Base-by-base conservation (phyloP, 2,888 invertebrate genomes). In the Nomada hirtipes region DNA sequence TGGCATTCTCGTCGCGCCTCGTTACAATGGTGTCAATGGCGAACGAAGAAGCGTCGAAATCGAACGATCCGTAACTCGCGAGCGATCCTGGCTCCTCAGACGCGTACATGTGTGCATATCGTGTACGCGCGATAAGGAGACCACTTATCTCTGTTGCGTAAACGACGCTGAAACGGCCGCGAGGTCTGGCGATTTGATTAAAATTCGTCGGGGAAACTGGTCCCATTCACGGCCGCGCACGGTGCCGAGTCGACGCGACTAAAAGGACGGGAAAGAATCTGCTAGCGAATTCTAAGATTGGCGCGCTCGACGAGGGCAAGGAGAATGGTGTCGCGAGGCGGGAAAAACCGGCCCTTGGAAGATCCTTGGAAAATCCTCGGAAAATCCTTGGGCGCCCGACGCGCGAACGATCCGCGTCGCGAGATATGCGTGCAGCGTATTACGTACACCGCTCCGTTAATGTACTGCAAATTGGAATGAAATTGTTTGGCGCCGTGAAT, bases 21-120 rank as follows among this genome's bases (percentile, higher is more conserved):
- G n/a, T 7, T 23, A n/a, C 23, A 71, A 59, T 42, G 63, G 76
- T 76, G 76, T 76, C 76, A 76, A 76, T 76, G 70, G 55, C 76
- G 63, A 63, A 15, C 23, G 53, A 61, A n/a, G 60, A 47, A 60
- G 36, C 29, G 13, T 36, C 29, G 29, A 23, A 44, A n/a, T 52
- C 26, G 53, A 9, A 18, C 26, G 52, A 11, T n/a, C 13, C 42
- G 47, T 36, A 53, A 67, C 23, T 65, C 47, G 20, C 23, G 29
- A 36, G n/a, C 13, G 67, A 23, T 50, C 57, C 20, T 9, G n/a
- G 26, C 20, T 13, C 42, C 36, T 18, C n/a, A 18, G 26, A 65
- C 20, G 47, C 13, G 9, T 0, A 36, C 36, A 36, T 7, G 36
- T 4, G 36, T 36, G 1, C 36, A 36, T 36, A 7, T 1, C 0